These are phyloP conservation scores for Mellilla xanthometata DNA, from an alignment of 2,888 invertebrate genomes.

Conservation along the genomic window DNA sequence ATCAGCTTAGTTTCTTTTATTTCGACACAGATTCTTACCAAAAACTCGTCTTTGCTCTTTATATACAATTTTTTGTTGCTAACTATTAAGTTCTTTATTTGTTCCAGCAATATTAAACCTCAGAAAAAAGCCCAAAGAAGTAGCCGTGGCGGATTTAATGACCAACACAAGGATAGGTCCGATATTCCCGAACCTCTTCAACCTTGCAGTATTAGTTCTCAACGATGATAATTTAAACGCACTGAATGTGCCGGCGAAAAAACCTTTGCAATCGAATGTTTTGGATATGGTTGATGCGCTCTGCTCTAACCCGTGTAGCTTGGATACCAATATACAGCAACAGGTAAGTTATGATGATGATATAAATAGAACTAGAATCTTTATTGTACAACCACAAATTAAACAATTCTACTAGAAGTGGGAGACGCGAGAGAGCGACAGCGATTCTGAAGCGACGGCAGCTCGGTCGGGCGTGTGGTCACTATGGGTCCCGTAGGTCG, in stretches of 20 bases:
- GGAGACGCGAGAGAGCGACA: no score
- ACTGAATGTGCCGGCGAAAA: constrained; percentile 72
- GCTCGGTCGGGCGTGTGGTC: no score
- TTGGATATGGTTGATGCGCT: constrained; percentile 82
- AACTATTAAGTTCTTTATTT: neutral
- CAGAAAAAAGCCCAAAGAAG: constrained; percentile 72
- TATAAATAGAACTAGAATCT: no score
- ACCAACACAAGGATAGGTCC: constrained; percentile 83
- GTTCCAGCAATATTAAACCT: constrained; percentile 76
- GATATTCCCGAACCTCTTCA: constrained; percentile 83
- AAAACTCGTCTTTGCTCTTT: no score
- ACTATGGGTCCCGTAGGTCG: no score
- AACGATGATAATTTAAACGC: constrained; percentile 81
- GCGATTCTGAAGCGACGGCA: no score
- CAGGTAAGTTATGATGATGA: no score
- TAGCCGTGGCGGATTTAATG: constrained; percentile 81
- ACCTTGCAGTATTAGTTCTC: constrained; percentile 80
- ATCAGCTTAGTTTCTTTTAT: no score
- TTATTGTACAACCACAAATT: no score
- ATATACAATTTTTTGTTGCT: no score
- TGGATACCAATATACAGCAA: constrained; percentile 81
- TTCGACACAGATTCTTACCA: no score
- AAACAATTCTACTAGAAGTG: no score
- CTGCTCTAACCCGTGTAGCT: constrained; percentile 81
- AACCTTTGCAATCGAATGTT: constrained; percentile 70